A percentile compares a stretch with the other conserved stretches of the same genome.
Conservation (phyloP, 2,113 vertebrate genomes). For the Thamnaconus septentrionalis region DNA sequence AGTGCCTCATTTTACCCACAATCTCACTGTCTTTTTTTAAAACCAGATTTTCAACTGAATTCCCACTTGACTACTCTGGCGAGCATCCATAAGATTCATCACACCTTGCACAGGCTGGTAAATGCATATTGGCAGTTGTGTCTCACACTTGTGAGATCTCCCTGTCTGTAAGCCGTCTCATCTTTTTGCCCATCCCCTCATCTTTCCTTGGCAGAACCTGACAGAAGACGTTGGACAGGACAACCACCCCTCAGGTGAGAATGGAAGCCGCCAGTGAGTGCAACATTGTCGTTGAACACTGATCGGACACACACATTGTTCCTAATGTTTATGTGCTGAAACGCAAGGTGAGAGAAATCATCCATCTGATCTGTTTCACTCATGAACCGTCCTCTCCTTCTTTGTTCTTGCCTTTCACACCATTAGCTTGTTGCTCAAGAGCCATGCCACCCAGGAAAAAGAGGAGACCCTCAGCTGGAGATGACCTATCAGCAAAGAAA, state of each 20-base stretch:
- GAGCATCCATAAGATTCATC: conserved; percentile 99
- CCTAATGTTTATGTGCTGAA: neutral
- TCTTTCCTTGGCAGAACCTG: conserved; percentile 83
- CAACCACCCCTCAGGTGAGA: conserved; percentile 89
- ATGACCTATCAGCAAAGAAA: conserved; percentile 97
- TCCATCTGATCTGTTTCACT: neutral
- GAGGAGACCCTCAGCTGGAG: conserved; percentile 95
- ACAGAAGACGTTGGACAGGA: conserved; percentile 96
- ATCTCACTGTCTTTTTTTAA: conserved; percentile 21
- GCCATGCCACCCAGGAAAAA: conserved; percentile 99
- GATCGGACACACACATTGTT: neutral
- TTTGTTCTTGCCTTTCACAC: neutral
- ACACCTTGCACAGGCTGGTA: conserved; percentile 99
- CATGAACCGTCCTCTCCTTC: neutral
- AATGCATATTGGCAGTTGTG: conserved; percentile 62
- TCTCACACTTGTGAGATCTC: conserved; percentile 1
- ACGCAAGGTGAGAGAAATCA: too few species aligned
- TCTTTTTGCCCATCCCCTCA: conserved; percentile 7
- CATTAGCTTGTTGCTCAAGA: conserved; percentile 91
- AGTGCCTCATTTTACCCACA: neutral
- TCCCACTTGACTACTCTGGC: conserved; percentile 98
- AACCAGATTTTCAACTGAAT: conserved; percentile 94
- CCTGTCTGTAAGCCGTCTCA: conserved; percentile 1
- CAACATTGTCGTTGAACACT: neutral
- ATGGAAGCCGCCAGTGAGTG: conserved; percentile 27